phyloP scores from a whole-genome alignment of 2,113 vertebrate genomes.

The Cebidichthys violaceus region DNA sequence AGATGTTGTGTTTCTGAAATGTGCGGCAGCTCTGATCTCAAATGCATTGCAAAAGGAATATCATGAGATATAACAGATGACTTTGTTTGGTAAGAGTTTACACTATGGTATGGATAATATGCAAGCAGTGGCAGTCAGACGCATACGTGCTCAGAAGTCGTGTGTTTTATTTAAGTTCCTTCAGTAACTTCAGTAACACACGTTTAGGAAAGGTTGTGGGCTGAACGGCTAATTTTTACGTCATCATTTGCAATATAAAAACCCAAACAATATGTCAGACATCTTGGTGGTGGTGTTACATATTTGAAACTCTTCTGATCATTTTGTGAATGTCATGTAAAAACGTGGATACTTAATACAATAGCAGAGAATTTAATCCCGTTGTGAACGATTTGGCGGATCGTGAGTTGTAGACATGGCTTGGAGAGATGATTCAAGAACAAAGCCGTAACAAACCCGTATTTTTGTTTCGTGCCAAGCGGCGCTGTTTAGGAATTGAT shows the following conservation, averaged over 20 bases:
- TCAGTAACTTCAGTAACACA: background rate
- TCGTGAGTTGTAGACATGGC: constrained; percentile 15
- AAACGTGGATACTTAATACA: background rate
- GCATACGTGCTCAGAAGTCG: too few species aligned
- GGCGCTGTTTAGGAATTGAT: constrained; percentile 68
- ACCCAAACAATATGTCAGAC: background rate
- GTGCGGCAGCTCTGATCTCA: too few species aligned
- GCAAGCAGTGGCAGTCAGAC: too few species aligned
- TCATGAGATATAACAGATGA: too few species aligned
- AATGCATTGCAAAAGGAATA: too few species aligned
- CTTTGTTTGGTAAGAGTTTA: too few species aligned
- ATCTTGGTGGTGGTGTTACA: background rate
- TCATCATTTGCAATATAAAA: background rate
- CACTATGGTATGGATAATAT: too few species aligned
- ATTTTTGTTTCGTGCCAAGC: constrained; percentile 40
- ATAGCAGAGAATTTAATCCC: background rate
- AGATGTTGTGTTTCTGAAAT: too few species aligned
- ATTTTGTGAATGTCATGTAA: background rate
- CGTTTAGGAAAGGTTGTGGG: background rate
- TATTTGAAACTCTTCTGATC: background rate
- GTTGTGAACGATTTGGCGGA: background rate
- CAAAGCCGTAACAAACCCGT: constrained; percentile 27
- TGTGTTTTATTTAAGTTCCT: background rate
- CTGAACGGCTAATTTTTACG: background rate
- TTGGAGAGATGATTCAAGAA: constrained; percentile 30